Conservation (phyloP, 2,888 invertebrate species). For the Bimastos eiseni region DNA sequence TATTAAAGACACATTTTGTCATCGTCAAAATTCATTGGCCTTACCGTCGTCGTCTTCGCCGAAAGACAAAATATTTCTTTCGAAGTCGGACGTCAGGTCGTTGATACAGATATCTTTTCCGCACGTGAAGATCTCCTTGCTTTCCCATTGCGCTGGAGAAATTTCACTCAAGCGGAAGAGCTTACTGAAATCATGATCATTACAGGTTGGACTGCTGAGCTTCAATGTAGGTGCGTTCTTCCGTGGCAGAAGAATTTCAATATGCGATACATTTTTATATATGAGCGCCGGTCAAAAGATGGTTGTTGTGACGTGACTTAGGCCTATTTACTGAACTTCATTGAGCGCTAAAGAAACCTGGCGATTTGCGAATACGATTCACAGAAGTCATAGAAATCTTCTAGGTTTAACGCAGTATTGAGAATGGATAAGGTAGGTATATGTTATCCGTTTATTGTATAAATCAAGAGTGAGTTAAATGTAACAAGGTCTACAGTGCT, state of each 20-base stretch:
- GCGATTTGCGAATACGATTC: too few relatives aligned
- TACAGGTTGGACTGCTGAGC: background rate
- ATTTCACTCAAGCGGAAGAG: constrained; percentile 2
- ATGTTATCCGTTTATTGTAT: background rate
- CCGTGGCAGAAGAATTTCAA: background rate
- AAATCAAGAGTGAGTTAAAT: background rate
- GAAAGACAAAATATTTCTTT: constrained; percentile 27
- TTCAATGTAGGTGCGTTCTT: background rate
- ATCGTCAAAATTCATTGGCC: background rate
- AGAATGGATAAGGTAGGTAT: too few relatives aligned
- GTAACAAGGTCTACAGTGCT: background rate
- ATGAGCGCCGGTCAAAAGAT: too few relatives aligned
- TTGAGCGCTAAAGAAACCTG: too few relatives aligned
- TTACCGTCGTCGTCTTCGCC: constrained; percentile 4
- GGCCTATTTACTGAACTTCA: too few relatives aligned
- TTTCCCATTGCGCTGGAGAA: background rate
- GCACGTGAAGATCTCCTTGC: constrained; percentile 25
- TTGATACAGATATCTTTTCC: constrained; percentile 4
- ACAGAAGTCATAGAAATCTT: too few relatives aligned
- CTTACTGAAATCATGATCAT: background rate
- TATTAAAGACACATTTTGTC: background rate
- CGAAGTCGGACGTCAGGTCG: background rate
- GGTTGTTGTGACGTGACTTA: too few relatives aligned
- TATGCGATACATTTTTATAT: background rate
- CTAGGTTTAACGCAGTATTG: too few relatives aligned